Conservation (phyloP, 2,113 vertebrate species). For the Phasianus colchicus region DNA sequence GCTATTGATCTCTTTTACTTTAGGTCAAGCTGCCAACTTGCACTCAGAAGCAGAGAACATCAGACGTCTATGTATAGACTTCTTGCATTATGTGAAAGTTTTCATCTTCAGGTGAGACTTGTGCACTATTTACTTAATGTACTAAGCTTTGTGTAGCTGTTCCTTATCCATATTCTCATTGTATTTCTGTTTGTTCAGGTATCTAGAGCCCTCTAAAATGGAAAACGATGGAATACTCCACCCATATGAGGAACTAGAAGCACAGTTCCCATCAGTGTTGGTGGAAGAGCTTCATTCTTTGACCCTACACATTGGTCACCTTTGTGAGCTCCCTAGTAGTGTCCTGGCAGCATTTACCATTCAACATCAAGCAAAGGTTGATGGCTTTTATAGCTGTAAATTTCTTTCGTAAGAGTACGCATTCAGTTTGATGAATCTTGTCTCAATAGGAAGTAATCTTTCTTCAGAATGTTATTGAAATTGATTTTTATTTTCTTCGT, state of each 20-base stretch:
- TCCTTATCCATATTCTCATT: not conserved
- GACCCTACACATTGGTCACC: constrained; percentile 83
- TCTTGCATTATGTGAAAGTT: constrained; percentile 94
- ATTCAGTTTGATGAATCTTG: not conserved
- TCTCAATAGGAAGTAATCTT: not conserved
- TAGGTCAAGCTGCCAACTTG: constrained; percentile 86
- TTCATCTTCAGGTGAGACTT: constrained; percentile 91
- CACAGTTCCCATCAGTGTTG: constrained; percentile 85
- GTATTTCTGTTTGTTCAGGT: constrained; percentile 76
- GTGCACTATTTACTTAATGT: not conserved
- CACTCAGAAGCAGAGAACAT: constrained; percentile 90
- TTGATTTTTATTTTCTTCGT: not conserved
- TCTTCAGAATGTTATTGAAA: not conserved
- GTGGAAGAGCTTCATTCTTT: constrained; percentile 90
- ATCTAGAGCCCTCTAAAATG: constrained; percentile 74
- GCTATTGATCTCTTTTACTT: constrained; percentile 51
- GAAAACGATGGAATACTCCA: constrained; percentile 72
- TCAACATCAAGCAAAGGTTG: constrained; percentile 91
- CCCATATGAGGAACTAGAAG: constrained; percentile 85
- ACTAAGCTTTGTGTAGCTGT: not conserved
- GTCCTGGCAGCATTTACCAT: constrained; percentile 86
- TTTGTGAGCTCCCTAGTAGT: constrained; percentile 84
- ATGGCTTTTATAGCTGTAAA: not conserved
- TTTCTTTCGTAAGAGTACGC: not conserved
- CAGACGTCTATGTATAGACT: constrained; percentile 86